phyloP scores from a whole-genome alignment of 2,113 vertebrate genomes.

The Bagarius yarrelli region DNA sequence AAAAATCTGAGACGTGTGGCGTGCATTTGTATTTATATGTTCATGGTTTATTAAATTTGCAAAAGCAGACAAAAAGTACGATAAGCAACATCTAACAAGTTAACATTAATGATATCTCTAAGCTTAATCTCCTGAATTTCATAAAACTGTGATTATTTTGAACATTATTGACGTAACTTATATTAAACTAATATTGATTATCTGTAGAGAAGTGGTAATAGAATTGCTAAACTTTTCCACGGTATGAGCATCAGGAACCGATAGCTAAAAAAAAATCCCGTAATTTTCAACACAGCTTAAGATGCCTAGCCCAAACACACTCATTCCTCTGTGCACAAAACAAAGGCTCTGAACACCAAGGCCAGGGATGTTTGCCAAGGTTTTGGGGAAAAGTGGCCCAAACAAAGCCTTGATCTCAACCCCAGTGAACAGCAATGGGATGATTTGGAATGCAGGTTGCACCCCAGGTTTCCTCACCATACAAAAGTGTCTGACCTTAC shows the following conservation, averaged over 20 bases:
- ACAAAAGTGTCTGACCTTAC: background rate
- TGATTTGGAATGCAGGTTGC: background rate
- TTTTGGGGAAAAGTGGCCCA: background rate
- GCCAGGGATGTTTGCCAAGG: background rate
- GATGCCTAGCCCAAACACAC: background rate
- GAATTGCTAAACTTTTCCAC: too few species aligned
- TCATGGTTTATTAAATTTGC: too few species aligned
- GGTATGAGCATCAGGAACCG: too few species aligned
- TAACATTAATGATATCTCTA: too few species aligned
- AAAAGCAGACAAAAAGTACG: background rate
- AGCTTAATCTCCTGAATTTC: background rate
- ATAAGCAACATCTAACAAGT: background rate
- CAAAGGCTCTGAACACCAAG: background rate
- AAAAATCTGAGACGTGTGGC: too few species aligned
- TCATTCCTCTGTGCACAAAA: background rate
- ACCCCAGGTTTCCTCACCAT: background rate
- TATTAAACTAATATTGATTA: too few species aligned
- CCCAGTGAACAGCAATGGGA: background rate
- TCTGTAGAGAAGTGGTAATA: too few species aligned
- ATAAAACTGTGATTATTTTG: background rate
- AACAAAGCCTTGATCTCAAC: background rate
- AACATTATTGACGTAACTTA: background rate
- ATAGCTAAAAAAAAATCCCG: too few species aligned
- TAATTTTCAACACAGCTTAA: background rate
- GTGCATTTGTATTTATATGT: too few species aligned